Evolutionary conservation across 2,888 invertebrate genomes (phyloP).

Genomic region (Ferrisia virgata): DNA sequence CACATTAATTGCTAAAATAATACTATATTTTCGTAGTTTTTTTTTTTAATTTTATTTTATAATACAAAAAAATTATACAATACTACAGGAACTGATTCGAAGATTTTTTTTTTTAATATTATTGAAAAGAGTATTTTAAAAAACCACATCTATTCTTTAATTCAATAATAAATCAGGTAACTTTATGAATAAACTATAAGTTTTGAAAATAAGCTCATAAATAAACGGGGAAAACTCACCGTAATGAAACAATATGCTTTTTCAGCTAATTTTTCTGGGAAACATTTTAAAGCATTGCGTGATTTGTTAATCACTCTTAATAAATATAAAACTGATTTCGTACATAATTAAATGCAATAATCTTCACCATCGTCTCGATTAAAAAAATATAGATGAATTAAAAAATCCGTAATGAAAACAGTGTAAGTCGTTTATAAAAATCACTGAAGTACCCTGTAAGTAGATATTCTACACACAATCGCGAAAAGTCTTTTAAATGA

Average conservation of each 20-base stretch:
- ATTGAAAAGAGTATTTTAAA: conserved; percentile 6
- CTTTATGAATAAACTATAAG: not conserved
- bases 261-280: too few relatives aligned
- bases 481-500: not conserved
- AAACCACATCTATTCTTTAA: not conserved
- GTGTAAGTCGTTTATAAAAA: not conserved
- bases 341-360: too few relatives aligned
- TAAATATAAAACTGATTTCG: too few relatives aligned
- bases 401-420: not conserved
- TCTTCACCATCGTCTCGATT: too few relatives aligned
- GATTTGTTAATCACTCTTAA: too few relatives aligned
- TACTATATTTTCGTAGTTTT: conserved; percentile 7
- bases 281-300: too few relatives aligned
- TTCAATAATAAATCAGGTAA: not conserved
- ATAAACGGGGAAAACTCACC: not conserved
- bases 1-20: conserved; percentile 29
- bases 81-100: conserved; percentile 36
- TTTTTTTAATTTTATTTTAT: not conserved
- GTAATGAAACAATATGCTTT: too few relatives aligned
- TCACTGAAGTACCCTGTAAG: not conserved
- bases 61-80: conserved; percentile 29
- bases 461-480: not conserved
- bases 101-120: not conserved
- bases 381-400: not conserved
- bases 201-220: not conserved